phyloP scores from a whole-genome alignment of 2,888 invertebrate species.

The Acrobasis repandana region DNA sequence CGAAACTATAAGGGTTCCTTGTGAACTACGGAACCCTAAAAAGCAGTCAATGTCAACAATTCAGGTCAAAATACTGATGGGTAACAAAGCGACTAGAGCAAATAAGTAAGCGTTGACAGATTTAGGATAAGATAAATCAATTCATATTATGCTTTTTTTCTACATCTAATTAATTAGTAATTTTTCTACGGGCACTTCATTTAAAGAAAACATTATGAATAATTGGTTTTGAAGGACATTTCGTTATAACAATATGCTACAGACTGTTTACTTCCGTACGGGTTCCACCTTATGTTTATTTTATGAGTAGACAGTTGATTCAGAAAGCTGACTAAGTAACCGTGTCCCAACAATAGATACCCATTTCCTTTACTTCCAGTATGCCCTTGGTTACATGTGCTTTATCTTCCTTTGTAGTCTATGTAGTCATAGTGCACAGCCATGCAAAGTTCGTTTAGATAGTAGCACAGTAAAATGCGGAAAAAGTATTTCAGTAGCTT shows the following conservation, averaged over 20 bases:
- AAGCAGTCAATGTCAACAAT: not conserved
- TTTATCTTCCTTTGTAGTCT: no score
- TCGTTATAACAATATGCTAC: not conserved
- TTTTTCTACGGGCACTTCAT: not conserved
- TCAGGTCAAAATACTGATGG: not conserved
- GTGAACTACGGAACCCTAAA: no score
- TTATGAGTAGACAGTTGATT: conserved; percentile 51
- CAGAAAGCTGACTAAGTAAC: conserved; percentile 29
- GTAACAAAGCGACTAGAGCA: no score
- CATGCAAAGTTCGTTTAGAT: no score
- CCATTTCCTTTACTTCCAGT: not conserved
- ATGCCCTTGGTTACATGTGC: not conserved
- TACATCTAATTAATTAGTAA: no score
- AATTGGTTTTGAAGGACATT: not conserved
- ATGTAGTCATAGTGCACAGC: no score
- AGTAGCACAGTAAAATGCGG: no score
- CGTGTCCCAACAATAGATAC: conserved; percentile 26
- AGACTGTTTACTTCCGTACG: conserved; percentile 36
- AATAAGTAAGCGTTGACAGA: no score
- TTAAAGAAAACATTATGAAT: not conserved
- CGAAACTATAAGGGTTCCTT: no score
- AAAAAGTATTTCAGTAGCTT: no score
- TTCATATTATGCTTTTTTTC: no score
- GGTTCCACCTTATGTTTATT: conserved; percentile 42
- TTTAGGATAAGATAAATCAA: no score